A percentile compares a stretch with the other conserved stretches of the same genome.
phyloP scores from a whole-genome alignment of 2,797 vertebrate species.

The Coranthus polyacanthus region DNA sequence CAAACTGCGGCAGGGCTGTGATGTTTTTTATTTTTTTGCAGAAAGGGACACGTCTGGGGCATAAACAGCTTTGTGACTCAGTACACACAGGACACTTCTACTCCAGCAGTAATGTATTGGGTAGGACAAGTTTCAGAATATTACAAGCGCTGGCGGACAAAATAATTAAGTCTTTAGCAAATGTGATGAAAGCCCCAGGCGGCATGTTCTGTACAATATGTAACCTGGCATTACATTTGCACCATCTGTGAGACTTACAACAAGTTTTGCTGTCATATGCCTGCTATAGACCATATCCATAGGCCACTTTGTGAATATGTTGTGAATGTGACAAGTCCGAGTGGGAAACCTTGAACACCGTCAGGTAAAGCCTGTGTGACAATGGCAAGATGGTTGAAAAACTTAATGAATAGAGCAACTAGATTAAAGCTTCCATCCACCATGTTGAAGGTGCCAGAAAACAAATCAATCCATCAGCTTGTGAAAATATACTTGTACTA shows the following conservation, averaged over 20 bases:
- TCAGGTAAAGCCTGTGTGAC: too few species aligned
- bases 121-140: conserved; percentile 50
- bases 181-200: conserved; percentile 44
- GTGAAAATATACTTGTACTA: too few species aligned
- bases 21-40: conserved; percentile 54
- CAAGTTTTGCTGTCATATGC: neutral
- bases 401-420: too few species aligned
- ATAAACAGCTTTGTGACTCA: conserved; percentile 61
- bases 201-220: conserved; percentile 18
- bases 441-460: too few species aligned
- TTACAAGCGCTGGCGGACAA: conserved; percentile 52
- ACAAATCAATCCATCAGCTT: too few species aligned
- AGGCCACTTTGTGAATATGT: too few species aligned
- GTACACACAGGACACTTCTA: conserved; percentile 21
- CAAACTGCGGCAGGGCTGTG: conserved; percentile 48
- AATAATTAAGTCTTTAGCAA: conserved; percentile 56
- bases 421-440: too few species aligned
- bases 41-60: conserved; percentile 51
- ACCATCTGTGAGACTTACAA: conserved; percentile 29
- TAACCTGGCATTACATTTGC: conserved; percentile 36
- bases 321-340: too few species aligned
- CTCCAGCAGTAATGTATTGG: conserved; percentile 9
- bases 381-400: too few species aligned
- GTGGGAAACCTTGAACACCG: too few species aligned
- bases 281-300: too few species aligned